Conservation (phyloP, 1,140 invertebrate species). For the Rhagoletis pomonella region DNA sequence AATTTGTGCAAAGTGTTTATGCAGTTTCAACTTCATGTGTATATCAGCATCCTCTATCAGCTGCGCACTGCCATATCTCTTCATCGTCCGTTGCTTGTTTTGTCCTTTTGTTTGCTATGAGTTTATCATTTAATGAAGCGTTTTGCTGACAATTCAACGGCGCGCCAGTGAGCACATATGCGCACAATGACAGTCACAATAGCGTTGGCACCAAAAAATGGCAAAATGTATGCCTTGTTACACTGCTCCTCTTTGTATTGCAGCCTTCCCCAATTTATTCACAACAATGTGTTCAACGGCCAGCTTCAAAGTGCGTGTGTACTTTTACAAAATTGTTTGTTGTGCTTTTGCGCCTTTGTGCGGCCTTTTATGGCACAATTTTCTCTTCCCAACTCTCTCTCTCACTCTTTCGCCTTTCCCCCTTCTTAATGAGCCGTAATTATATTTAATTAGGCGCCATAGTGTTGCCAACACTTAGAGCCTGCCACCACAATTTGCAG, state of each 20-base stretch:
- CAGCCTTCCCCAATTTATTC: neutral
- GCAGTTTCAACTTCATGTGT: conserved; percentile 9
- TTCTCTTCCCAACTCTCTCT: neutral
- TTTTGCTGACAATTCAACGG: conserved; percentile 32
- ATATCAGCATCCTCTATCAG: neutral
- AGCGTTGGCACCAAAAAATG: neutral
- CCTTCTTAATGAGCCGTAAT: conserved; percentile 46
- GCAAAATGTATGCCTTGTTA: neutral
- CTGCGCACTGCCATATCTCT: neutral
- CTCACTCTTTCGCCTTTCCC: too few relatives aligned
- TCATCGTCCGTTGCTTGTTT: neutral
- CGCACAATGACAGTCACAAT: neutral
- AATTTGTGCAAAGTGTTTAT: neutral
- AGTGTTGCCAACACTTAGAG: conserved; percentile 21
- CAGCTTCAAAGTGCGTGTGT: neutral
- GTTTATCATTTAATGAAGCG: conserved; percentile 51
- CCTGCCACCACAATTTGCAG: neutral
- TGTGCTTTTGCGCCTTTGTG: neutral
- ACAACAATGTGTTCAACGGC: neutral
- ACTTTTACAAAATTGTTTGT: conserved; percentile 5
- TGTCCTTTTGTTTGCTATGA: neutral
- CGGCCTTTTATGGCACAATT: neutral
- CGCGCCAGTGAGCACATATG: conserved; percentile 20
- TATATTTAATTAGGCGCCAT: conserved; percentile 50
- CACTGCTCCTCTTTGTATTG: neutral